These are phyloP conservation scores for Oxyruncus cristatus DNA, from an alignment of 2,113 vertebrate genomes.

Conservation along the genomic window DNA sequence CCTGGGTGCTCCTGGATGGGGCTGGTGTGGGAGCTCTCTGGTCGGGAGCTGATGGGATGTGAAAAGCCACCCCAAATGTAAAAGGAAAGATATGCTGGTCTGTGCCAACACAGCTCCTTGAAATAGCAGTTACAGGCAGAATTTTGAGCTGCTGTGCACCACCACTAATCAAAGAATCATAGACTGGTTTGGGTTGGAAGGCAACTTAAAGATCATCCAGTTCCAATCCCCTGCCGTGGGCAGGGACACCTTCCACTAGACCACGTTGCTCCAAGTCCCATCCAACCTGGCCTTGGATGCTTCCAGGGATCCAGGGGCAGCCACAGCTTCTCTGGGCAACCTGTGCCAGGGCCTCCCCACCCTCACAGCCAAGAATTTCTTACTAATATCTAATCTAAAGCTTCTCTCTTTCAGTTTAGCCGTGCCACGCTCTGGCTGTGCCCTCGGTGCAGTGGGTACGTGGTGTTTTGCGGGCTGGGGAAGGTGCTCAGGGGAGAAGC, in stretches of 20 bases:
- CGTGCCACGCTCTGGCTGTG: neutral
- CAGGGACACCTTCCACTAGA: neutral
- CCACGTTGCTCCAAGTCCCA: neutral
- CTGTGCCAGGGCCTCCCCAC: neutral
- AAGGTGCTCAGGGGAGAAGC: neutral
- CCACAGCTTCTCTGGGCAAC: neutral
- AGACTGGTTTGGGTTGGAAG: neutral
- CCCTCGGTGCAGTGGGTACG: accelerated
- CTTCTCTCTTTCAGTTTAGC: neutral
- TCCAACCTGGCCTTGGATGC: neutral
- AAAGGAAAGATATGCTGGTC: neutral
- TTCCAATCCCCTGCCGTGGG: neutral
- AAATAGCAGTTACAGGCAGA: accelerated
- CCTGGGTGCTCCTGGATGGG: neutral
- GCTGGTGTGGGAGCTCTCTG: neutral
- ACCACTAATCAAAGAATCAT: too few relatives aligned
- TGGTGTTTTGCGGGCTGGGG: neutral
- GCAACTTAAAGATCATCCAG: neutral
- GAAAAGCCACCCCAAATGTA: neutral
- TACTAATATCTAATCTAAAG: neutral
- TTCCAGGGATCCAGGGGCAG: neutral
- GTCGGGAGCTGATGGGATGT: neutral
- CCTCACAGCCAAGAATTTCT: neutral
- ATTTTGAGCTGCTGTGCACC: accelerated
- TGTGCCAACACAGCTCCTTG: neutral